phyloP scores from a whole-genome alignment of 2,888 invertebrate species.

The Eupithecia subfuscata region DNA sequence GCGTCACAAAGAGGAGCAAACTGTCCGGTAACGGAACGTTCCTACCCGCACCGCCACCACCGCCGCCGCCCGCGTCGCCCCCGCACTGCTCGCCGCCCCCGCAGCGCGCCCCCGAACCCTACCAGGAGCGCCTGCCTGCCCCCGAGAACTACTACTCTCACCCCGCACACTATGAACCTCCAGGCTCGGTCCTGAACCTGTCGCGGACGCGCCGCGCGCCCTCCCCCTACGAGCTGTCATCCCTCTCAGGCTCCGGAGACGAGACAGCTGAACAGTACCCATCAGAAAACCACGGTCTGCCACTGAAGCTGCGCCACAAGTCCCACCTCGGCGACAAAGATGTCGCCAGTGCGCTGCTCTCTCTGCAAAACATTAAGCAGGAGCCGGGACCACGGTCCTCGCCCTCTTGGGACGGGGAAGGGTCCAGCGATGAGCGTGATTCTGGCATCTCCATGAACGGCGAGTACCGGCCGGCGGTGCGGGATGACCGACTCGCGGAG shows the following conservation, averaged over 20 bases:
- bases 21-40: slow-evolving; percentile 78
- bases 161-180: slow-evolving; percentile 84
- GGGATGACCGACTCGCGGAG: slow-evolving; percentile 73
- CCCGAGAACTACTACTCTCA: slow-evolving; percentile 79
- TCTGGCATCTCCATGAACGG: slow-evolving; percentile 94
- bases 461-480: slow-evolving; percentile 82
- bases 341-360: slow-evolving; percentile 92
- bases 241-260: slow-evolving; percentile 86
- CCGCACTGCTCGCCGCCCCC: slow-evolving; percentile 82
- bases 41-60: slow-evolving; percentile 76
- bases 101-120: slow-evolving; percentile 81
- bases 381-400: slow-evolving; percentile 92
- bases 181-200: slow-evolving; percentile 89
- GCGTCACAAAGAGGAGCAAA: slow-evolving; percentile 89
- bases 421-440: slow-evolving; percentile 95
- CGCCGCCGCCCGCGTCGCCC: slow-evolving; percentile 79
- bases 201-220: slow-evolving; percentile 87
- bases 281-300: slow-evolving; percentile 90
- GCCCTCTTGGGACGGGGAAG: slow-evolving; percentile 94
- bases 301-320: slow-evolving; percentile 96
- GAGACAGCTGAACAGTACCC: slow-evolving; percentile 82
- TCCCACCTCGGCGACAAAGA: slow-evolving; percentile 95
- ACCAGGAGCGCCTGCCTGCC: slow-evolving; percentile 77
- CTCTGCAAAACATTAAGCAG: slow-evolving; percentile 93
- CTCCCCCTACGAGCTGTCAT: slow-evolving; percentile 92